A percentile compares a stretch with the other conserved stretches of the same genome.
phyloP scores from a whole-genome alignment of 2,113 vertebrate species.

The Apodemus speciosus region DNA sequence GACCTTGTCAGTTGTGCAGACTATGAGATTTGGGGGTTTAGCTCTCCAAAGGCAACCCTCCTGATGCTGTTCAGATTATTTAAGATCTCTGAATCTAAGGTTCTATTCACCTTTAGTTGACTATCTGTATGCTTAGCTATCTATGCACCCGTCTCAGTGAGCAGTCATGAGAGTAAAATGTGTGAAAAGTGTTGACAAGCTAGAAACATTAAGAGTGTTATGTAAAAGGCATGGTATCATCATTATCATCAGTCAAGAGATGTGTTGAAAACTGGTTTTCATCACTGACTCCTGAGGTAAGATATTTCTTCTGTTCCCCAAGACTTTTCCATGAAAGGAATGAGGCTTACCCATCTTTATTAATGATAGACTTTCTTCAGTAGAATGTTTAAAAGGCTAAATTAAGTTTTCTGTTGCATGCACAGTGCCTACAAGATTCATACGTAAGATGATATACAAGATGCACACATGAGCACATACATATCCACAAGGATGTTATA shows the following conservation, averaged over 20 bases:
- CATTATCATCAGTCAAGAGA: slow-evolving; percentile 55
- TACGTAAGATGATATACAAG: neutral
- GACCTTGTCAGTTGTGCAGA: neutral
- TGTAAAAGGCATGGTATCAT: slow-evolving; percentile 30
- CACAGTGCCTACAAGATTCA: neutral
- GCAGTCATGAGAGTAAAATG: slow-evolving; percentile 48
- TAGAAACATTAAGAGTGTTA: slow-evolving; percentile 45
- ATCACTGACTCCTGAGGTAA: slow-evolving; percentile 61
- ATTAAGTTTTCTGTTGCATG: slow-evolving; percentile 15
- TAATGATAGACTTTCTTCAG: slow-evolving; percentile 18
- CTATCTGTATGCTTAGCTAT: neutral
- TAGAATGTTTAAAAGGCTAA: slow-evolving; percentile 48
- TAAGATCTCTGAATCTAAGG: slow-evolving; percentile 36
- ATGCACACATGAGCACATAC: neutral
- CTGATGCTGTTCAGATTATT: slow-evolving; percentile 34
- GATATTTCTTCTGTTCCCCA: slow-evolving; percentile 49
- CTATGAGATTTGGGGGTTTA: too few species aligned
- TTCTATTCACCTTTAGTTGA: slow-evolving; percentile 43
- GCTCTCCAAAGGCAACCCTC: neutral
- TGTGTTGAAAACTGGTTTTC: slow-evolving; percentile 64
- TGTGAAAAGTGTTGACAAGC: slow-evolving; percentile 62
- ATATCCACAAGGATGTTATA: neutral
- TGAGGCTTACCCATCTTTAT: slow-evolving; percentile 27
- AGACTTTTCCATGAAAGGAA: slow-evolving; percentile 46
- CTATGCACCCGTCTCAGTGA: neutral